phyloP scores from a whole-genome alignment of 2,113 vertebrate genomes.

The Irena cyanogastra region DNA sequence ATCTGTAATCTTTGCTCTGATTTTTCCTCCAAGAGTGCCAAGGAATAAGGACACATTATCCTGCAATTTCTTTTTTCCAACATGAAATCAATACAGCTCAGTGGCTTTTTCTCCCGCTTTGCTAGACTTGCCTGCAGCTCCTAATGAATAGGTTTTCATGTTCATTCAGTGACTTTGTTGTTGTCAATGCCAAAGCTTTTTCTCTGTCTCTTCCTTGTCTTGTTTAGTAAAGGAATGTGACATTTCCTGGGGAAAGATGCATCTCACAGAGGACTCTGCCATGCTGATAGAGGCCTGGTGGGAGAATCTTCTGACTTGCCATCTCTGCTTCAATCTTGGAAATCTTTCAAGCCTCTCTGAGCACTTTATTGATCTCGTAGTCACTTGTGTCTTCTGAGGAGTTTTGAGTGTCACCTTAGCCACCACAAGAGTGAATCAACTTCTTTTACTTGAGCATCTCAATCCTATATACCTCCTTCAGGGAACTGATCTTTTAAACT shows the following conservation, averaged over 20 bases:
- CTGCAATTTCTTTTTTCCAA: background rate
- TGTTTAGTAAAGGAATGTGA: slow-evolving; percentile 30
- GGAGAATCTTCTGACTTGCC: slow-evolving; percentile 35
- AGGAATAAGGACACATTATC: background rate
- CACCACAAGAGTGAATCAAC: background rate
- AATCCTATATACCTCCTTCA: background rate
- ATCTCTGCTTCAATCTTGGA: slow-evolving; percentile 12
- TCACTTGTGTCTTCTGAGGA: background rate
- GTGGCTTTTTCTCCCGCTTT: background rate
- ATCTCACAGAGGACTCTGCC: background rate
- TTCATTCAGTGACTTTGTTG: background rate
- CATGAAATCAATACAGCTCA: background rate
- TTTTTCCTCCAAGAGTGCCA: background rate
- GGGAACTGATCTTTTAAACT: background rate
- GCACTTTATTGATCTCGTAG: background rate
- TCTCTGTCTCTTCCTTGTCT: slow-evolving; percentile 41
- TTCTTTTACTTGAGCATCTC: background rate
- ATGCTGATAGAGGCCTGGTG: slow-evolving; percentile 22
- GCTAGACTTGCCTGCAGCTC: background rate
- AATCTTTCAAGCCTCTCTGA: background rate
- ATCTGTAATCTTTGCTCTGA: background rate
- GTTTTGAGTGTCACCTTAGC: slow-evolving; percentile 15
- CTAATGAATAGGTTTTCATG: background rate
- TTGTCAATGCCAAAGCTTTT: slow-evolving; percentile 28
- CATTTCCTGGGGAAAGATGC: slow-evolving; percentile 27